Conservation (phyloP, 2,113 vertebrate genomes). For the Myanophis thanlyinensis region DNA sequence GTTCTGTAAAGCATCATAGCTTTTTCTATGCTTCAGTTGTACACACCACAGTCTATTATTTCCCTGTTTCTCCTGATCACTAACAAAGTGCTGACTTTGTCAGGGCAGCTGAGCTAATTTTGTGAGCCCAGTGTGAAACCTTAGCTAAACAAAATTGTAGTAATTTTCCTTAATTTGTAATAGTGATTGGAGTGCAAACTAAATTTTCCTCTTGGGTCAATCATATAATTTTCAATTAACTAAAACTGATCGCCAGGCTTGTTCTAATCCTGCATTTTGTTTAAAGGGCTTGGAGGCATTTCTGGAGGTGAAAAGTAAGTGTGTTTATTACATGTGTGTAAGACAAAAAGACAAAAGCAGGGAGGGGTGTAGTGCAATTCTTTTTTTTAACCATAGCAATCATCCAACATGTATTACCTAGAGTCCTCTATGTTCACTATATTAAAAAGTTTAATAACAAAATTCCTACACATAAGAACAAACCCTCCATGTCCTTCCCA, state of each 20-base stretch:
- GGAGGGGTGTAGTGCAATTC: background rate
- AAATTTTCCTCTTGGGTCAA: constrained; percentile 86
- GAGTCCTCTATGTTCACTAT: background rate
- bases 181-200: constrained; percentile 86
- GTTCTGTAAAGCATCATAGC: constrained; percentile 78
- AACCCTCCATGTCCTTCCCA: background rate
- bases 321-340: background rate
- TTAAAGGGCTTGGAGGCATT: constrained; percentile 80
- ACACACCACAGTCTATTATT: constrained; percentile 80
- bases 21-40: constrained; percentile 79
- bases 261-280: constrained; percentile 77
- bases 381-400: background rate
- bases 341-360: background rate
- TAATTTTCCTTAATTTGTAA: constrained; percentile 86
- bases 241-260: constrained; percentile 79
- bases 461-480: background rate
- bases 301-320: constrained; percentile 68
- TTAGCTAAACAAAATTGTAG: constrained; percentile 84
- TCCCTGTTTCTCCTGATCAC: constrained; percentile 70
- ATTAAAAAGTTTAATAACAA: background rate
- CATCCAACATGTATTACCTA: background rate
- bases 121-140: constrained; percentile 82
- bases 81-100: constrained; percentile 83
- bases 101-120: constrained; percentile 82
- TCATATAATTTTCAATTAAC: constrained; percentile 89